Conservation (phyloP, 2,888 invertebrate genomes). For the Teinopalpus imperialis region DNA sequence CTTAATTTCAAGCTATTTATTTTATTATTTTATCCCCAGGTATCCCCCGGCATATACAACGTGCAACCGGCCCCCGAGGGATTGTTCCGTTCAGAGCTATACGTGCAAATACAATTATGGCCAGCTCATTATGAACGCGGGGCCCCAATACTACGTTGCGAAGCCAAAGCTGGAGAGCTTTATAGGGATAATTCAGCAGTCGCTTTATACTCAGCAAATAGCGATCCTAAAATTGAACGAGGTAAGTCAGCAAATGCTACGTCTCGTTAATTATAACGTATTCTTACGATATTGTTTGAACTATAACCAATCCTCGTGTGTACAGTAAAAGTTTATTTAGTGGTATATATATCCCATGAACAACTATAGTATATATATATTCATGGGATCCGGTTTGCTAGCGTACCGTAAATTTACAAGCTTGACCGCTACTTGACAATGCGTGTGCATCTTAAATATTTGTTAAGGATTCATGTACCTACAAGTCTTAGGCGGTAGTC, state of each 20-base stretch:
- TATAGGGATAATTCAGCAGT: conserved; percentile 83
- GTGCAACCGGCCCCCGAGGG: conserved; percentile 71
- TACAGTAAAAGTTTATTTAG: too few relatives aligned
- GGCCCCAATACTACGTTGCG: conserved; percentile 85
- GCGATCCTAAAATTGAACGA: conserved; percentile 87
- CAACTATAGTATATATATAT: too few relatives aligned
- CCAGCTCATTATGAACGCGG: conserved; percentile 85
- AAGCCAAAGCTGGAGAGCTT: conserved; percentile 83
- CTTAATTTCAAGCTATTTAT: too few relatives aligned
- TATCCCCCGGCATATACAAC: conserved; percentile 68
- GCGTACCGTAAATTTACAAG: too few relatives aligned
- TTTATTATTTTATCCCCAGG: conserved; percentile 40
- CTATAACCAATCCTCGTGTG: too few relatives aligned
- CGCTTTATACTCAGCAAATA: conserved; percentile 83
- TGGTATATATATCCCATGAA: too few relatives aligned
- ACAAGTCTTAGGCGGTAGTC: too few relatives aligned
- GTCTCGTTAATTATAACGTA: conserved; percentile 2
- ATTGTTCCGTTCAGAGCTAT: conserved; percentile 82
- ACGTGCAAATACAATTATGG: conserved; percentile 82
- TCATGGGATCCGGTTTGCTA: too few relatives aligned
- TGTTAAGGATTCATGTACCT: too few relatives aligned
- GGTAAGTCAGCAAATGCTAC: conserved; percentile 63
- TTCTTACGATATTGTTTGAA: too few relatives aligned
- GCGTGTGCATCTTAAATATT: too few relatives aligned
- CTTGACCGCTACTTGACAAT: too few relatives aligned